Base-by-base conservation (phyloP, 2,113 vertebrate species). In the Notothenia rossii region DNA sequence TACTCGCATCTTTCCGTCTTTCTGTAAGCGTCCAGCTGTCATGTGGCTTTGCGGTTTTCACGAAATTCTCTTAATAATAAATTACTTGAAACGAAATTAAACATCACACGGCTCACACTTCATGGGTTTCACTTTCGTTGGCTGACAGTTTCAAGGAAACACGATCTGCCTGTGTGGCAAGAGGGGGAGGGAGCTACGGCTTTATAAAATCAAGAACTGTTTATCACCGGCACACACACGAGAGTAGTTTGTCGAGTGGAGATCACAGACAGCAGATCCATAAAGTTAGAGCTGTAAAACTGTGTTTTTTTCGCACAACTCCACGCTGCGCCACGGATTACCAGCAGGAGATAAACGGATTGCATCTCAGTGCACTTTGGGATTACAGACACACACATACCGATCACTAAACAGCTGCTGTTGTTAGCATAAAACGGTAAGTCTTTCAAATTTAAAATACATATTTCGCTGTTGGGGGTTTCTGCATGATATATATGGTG, bases 51-150 rank as follows among this genome's bases (percentile, higher is more conserved):
- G 83, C 6, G 83, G 58, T 40, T 74, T 58, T 0, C 3, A 10
- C 25, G 8, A 7, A 58, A 64, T 60, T 75, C 66, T 77, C 25
- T 12, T 62, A 60, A 84, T 49, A 62, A 45, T 3, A 25, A 0
- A 10, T 1, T 7, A 29, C 1, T 72, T 81, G 59, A 79, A 69
- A 71, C 0, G 53, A 29, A 29, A 29, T 29, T 29, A 29, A 29
- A 29, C 29, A 29, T 29, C 29, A 29, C 29, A 29, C 29, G 29
- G 29, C 29, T 29, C 29, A 29, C 29, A 25, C 25, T 4, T 29
- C 29, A 0, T 50, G 0, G 3, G 59, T 91, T 91, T 91, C 90
- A 78, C 83, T 91, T 91, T 91, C 90, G 71, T 0, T 90, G 29
- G 29, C 29, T 81, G 5, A 12, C 36, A 15, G 7, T 77, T 85